Evolutionary conservation across 1,140 invertebrate genomes (phyloP).

Genomic region (Trypoxylus dichotomus): DNA sequence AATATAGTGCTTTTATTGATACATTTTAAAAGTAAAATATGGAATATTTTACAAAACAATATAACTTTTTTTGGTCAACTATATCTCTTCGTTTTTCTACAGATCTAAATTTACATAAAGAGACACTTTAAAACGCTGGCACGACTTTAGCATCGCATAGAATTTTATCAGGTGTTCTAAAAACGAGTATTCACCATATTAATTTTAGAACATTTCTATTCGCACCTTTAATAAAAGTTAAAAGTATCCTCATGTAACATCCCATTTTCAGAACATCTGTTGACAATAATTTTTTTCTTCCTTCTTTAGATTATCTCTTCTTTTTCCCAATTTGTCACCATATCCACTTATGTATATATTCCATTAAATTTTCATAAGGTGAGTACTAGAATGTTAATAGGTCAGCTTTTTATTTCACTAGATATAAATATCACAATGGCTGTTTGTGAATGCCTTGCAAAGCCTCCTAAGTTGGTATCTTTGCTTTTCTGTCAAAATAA

Average conservation of each 20-base stretch:
- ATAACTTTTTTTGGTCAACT: constrained; percentile 25
- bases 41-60: constrained; percentile 26
- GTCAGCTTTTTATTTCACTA: constrained; percentile 31
- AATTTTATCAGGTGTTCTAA: neutral
- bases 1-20: constrained; percentile 31
- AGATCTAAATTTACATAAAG: constrained; percentile 26
- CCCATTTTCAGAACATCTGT: constrained; percentile 1
- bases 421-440: constrained; percentile 36
- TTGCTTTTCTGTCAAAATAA: neutral
- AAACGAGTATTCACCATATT: neutral
- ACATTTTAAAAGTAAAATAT: constrained; percentile 27
- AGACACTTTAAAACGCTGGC: constrained; percentile 18
- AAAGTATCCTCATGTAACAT: too few relatives aligned
- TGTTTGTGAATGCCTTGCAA: constrained; percentile 32
- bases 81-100: constrained; percentile 3
- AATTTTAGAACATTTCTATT: neutral
- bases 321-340: neutral
- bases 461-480: constrained; percentile 23
- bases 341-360: neutral
- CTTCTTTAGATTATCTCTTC: neutral
- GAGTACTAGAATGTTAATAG: constrained; percentile 9
- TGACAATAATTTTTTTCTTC: neutral
- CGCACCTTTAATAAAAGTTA: too few relatives aligned
- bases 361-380: neutral
- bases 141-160: constrained; percentile 13